Evolutionary conservation across 2,888 invertebrate species (phyloP).

Genomic region (Hyalella azteca): DNA sequence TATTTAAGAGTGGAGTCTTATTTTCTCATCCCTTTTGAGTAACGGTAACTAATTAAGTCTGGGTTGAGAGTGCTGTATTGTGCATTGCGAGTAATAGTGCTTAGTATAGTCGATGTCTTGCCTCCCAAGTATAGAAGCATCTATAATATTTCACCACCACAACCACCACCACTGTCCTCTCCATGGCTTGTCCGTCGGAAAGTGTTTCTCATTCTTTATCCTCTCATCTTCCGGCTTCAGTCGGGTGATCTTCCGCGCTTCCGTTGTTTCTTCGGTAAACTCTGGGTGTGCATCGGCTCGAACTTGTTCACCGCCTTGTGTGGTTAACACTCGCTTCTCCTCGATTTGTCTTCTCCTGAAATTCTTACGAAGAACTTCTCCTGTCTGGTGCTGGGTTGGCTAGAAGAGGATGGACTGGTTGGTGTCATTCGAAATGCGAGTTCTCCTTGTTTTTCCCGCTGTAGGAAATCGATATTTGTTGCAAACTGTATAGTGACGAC

Average conservation of each 20-base stretch:
- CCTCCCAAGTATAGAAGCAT: constrained; percentile 24
- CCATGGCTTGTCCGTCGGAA: constrained; percentile 7
- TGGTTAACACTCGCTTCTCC: not conserved
- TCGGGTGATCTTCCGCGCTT: not conserved
- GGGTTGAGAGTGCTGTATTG: constrained; percentile 15
- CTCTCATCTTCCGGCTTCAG: not conserved
- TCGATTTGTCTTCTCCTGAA: too few relatives aligned
- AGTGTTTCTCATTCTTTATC: too few relatives aligned
- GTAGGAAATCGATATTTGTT: too few relatives aligned
- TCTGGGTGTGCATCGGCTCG: not conserved
- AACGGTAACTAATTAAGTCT: not conserved
- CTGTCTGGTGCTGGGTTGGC: too few relatives aligned
- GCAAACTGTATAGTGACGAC: too few relatives aligned
- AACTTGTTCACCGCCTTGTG: not conserved
- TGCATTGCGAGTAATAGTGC: constrained; percentile 35
- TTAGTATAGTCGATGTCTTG: constrained; percentile 30
- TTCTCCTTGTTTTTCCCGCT: too few relatives aligned
- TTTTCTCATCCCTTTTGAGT: constrained; percentile 6
- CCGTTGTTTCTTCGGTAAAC: not conserved
- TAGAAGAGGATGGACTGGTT: too few relatives aligned
- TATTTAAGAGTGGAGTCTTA: constrained; percentile 4
- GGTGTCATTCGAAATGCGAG: too few relatives aligned
- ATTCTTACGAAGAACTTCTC: too few relatives aligned
- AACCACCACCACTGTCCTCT: constrained; percentile 32
- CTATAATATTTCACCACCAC: constrained; percentile 8